phyloP scores from a whole-genome alignment of 2,888 invertebrate species.

The Melitaea athalia region DNA sequence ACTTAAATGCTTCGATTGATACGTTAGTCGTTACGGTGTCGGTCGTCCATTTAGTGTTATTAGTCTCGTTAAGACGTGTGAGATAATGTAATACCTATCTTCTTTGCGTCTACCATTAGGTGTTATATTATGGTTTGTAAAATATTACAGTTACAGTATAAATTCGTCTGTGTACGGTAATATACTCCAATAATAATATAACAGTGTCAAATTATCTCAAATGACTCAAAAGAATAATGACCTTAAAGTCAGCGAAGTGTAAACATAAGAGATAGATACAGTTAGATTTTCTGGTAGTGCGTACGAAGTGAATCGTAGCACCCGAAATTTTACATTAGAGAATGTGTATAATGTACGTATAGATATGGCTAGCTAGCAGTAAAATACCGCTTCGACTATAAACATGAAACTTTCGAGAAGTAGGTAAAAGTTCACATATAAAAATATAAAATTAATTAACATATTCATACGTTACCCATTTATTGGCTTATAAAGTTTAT shows the following conservation, averaged over 20 bases:
- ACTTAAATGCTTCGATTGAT: constrained; percentile 74
- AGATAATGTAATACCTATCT: background rate
- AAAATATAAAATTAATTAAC: background rate
- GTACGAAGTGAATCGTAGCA: constrained; percentile 58
- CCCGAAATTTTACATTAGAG: constrained; percentile 23
- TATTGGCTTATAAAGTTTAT: background rate
- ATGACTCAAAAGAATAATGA: constrained; percentile 59
- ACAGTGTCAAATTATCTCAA: constrained; percentile 58
- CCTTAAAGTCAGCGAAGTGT: constrained; percentile 67
- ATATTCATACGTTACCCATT: background rate
- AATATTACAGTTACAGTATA: constrained; percentile 17
- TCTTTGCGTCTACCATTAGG: constrained; percentile 37
- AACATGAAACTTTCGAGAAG: background rate
- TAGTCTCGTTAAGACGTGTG: constrained; percentile 44
- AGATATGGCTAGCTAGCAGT: background rate
- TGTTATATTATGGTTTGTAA: constrained; percentile 40
- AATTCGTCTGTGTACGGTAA: constrained; percentile 33
- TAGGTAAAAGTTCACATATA: background rate
- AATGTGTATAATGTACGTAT: constrained; percentile 6
- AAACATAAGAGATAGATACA: constrained; percentile 61
- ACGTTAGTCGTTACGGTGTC: constrained; percentile 60
- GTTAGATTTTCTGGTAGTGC: constrained; percentile 65
- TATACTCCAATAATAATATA: constrained; percentile 48
- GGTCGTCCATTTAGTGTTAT: constrained; percentile 67
- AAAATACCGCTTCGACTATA: constrained; percentile 10